Conservation (phyloP, 2,888 invertebrate genomes). For the Spisula solida region DNA sequence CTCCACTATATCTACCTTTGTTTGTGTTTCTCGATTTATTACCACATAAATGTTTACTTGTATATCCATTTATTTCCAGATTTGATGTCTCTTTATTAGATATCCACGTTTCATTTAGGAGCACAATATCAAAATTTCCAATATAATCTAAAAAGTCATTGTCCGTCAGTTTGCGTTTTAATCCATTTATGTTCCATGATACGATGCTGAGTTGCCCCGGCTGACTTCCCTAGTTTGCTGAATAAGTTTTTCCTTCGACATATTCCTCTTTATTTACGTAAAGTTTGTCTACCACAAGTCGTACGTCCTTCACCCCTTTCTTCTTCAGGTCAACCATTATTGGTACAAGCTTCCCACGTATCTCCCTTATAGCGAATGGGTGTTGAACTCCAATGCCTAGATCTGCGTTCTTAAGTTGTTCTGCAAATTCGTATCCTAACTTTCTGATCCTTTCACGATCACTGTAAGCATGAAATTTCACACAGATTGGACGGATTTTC, state of each 20-base stretch:
- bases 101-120: slow-evolving; percentile 29
- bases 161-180: slow-evolving; percentile 14
- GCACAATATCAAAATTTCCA: background rate
- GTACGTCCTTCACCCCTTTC: slow-evolving; percentile 14
- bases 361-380: background rate
- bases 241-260: background rate
- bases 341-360: background rate
- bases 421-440: background rate
- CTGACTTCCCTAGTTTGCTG: slow-evolving; percentile 3
- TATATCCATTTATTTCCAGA: slow-evolving; percentile 19
- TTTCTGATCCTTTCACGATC: background rate
- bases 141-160: slow-evolving; percentile 7
- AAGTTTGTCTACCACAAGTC: slow-evolving; percentile 7
- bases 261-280: background rate
- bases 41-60: slow-evolving; percentile 18
- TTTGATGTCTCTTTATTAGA: background rate
- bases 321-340: background rate
- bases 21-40: slow-evolving; percentile 20
- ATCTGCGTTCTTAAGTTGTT: too few species aligned
- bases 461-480: too few species aligned
- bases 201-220: slow-evolving; percentile 13
- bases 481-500: too few species aligned
- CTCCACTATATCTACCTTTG: slow-evolving; percentile 32
- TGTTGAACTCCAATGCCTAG: slow-evolving; percentile 18
- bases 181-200: slow-evolving; percentile 31